Evolutionary conservation across 1,140 invertebrate genomes (phyloP).

Genomic region (Solenopsis fugax): DNA sequence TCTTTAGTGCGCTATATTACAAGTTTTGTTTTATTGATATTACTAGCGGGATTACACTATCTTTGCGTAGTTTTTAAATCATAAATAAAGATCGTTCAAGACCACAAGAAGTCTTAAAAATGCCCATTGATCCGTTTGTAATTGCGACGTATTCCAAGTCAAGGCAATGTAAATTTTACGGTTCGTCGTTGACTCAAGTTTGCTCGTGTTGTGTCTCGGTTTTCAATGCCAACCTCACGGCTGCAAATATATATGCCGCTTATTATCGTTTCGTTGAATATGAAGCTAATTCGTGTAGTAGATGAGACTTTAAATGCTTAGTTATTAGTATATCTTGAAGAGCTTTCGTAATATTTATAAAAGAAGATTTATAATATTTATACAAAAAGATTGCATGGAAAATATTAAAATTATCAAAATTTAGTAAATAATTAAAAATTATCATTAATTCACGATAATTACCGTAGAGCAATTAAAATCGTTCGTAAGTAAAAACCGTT

Average conservation of each 20-base stretch:
- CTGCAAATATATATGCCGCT: background rate
- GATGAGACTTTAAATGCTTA: background rate
- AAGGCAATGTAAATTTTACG: slow-evolving; percentile 11
- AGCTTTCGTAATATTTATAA: background rate
- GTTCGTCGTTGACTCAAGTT: slow-evolving; percentile 2
- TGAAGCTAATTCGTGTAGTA: background rate
- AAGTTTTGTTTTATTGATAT: background rate
- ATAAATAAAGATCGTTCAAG: background rate
- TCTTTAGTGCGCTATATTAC: background rate
- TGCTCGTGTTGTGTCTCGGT: slow-evolving; percentile 3
- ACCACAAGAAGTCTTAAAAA: background rate
- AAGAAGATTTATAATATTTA: background rate
- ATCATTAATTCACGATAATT: background rate
- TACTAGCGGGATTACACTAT: background rate
- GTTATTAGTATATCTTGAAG: background rate
- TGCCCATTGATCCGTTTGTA: background rate
- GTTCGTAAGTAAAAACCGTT: background rate
- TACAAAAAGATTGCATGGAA: background rate
- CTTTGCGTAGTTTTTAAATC: background rate
- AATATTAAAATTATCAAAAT: background rate
- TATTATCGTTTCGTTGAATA: slow-evolving; percentile 15
- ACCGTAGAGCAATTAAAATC: background rate
- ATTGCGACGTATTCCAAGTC: background rate
- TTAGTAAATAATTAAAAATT: slow-evolving; percentile 3
- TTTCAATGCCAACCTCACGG: slow-evolving; percentile 23